Base-by-base conservation (phyloP, 2,113 vertebrate species). In the Herpetotheres cachinnans region DNA sequence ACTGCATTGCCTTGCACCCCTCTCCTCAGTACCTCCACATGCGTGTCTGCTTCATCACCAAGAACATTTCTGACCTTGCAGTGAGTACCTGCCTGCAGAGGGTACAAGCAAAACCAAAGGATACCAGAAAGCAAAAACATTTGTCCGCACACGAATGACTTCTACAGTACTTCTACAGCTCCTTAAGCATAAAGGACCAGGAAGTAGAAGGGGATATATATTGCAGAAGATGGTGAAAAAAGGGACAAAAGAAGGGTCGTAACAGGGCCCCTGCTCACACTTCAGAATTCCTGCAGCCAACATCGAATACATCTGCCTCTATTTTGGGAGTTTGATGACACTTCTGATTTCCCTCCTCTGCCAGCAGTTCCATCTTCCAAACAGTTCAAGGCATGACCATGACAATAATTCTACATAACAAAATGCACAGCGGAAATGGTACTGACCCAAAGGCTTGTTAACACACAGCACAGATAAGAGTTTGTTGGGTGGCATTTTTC, bases 61-160 rank as follows among this genome's bases (percentile, higher is more conserved):
- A 47, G 59, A 78, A 49, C 40, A 17, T 50, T 90, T 82, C 29
- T 0, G 0, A 46, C 73, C 65, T 24, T 12, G 20, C 1, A 0
- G 49, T 25, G n/a, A 66, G 40, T 15, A 54, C 47, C 80, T 78
- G 54, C 58, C 86, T 77, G 44, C 12, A 36, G 40, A 91, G 44
- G 30, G 36, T 13, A 65, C 36, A 7, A 0, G 19, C 12, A 73
- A 77, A 94, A 44, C 17, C 58, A 78, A 63, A 71, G n/a, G 30
- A 42, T 11, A 34, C 13, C 74, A 82, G 56, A 46, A 46, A 56
- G 70, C 47, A 62, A 36, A 55, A 89, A 46, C 44, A 14, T 16
- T 69, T 69, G 65, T 55, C 34, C 62, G 55, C 36, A 54, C 34
- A 40, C 7, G 0, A 65, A 36, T 30, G 56, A 40, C 36, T 72